Evolutionary conservation across 1,140 invertebrate genomes (phyloP), one percentile per base, ranked within the genome.

Genomic region (Zaprionus taronus): DNA sequence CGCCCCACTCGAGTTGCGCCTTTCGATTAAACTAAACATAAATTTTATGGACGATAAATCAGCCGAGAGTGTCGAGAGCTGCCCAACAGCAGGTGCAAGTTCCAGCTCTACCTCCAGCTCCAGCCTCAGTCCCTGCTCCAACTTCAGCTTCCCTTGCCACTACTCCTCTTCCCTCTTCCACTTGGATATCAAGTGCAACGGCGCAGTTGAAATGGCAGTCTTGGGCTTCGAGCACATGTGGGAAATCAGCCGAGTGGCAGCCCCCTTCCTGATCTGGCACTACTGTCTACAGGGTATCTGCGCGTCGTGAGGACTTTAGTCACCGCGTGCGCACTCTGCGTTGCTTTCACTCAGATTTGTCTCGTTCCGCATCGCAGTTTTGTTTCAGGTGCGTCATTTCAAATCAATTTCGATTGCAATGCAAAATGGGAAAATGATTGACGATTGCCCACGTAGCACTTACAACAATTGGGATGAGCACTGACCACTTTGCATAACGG

Each of bases 21-120:
- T 81, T 85, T 85, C 83, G 82, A 85, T 85, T 85, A 85, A 85
- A 85, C 82, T 85, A 85, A 85, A 85, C 82, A 85, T 85, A 85
- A 85, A 85, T 85, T 85, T 85, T 77, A 85, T 85, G 82, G 78
- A 81, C 82, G 68, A 85, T 85, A 85, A 85, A 85, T 85, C 82
- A 85, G 82, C 78, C 79, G 71, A 72, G 75, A 85, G 82, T 79
- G 81, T 70, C 65, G 38, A 68, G 65, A 68, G 65, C 55, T 68
- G 65, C 41, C 65, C 65, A 68, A 58, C 55, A 68, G 55, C 65
- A 58, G 65, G 65, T 68, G 65, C 55, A 15, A 68, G 26, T 26
- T 49, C 17, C 24, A 34, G 7, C 22, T 20, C 53, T 15, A 17
- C 20, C 17, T 34, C 4, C 61, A 11, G n/a, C 15, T 28, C 41